Evolutionary conservation across 2,113 vertebrate genomes (phyloP).

Genomic region (Amblyopsis rosae): DNA sequence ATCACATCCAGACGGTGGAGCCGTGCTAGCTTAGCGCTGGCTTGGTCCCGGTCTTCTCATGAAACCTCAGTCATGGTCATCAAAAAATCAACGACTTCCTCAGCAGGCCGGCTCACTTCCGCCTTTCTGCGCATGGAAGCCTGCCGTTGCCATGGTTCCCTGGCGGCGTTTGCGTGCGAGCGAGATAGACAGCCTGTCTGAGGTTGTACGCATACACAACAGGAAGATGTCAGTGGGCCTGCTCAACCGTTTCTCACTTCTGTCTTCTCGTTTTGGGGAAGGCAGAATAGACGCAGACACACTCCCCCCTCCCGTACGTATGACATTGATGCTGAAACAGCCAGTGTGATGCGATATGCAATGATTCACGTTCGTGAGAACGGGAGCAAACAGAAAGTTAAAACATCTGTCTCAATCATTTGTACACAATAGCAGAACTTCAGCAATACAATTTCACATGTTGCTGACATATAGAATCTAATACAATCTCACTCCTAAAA

Average conservation of each 20-base stretch:
- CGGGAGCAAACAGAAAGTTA: slow-evolving; percentile 54
- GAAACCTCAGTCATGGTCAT: slow-evolving; percentile 78
- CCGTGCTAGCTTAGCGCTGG: slow-evolving; percentile 60
- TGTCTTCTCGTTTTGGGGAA: slow-evolving; percentile 77
- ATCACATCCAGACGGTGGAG: slow-evolving; percentile 54
- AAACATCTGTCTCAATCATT: not conserved
- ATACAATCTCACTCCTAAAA: not conserved
- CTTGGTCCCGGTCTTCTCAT: slow-evolving; percentile 66
- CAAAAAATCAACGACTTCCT: slow-evolving; percentile 85
- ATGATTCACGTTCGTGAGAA: slow-evolving; percentile 53
- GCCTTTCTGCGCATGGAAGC: slow-evolving; percentile 76
- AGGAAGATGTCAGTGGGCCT: slow-evolving; percentile 74
- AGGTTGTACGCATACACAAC: slow-evolving; percentile 73
- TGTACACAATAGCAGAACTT: not conserved
- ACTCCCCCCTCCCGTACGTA: not conserved
- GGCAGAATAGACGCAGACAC: slow-evolving; percentile 54
- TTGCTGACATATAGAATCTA: not conserved
- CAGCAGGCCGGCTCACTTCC: slow-evolving; percentile 78
- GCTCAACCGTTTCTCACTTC: slow-evolving; percentile 84
- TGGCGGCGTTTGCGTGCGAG: slow-evolving; percentile 80
- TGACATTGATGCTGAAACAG: slow-evolving; percentile 35
- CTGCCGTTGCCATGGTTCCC: slow-evolving; percentile 67
- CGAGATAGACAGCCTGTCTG: slow-evolving; percentile 69
- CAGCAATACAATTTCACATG: not conserved
- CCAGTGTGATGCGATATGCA: slow-evolving; percentile 17